These are phyloP conservation scores for Chymomyza amoena DNA, from an alignment of 2,888 invertebrate species.

Conservation along the genomic window DNA sequence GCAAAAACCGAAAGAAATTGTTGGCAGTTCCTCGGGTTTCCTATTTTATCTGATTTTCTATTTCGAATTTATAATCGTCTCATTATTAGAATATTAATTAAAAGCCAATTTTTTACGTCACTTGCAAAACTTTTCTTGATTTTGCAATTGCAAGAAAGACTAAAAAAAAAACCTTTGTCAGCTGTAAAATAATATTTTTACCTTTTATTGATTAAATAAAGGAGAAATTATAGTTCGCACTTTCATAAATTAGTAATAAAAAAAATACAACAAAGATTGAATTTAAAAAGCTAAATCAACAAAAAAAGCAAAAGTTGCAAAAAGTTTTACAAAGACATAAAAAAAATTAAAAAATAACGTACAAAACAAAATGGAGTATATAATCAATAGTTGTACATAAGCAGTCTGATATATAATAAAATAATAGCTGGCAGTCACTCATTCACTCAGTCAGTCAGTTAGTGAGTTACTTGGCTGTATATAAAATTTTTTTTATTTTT, in stretches of 20 bases:
- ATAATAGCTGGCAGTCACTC: neutral
- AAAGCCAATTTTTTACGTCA: no score
- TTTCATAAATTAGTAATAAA: neutral
- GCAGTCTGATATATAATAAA: neutral
- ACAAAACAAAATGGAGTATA: neutral
- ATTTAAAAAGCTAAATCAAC: neutral
- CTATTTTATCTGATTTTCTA: no score
- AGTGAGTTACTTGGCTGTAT: conserved; percentile 30
- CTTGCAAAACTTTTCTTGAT: neutral
- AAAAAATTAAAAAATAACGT: neutral
- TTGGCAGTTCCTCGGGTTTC: no score
- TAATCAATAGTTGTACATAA: neutral
- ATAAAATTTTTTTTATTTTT: neutral
- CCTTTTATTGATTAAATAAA: neutral
- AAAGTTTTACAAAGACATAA: neutral
- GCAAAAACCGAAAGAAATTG: no score
- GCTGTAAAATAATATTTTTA: neutral
- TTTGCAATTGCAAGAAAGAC: neutral
- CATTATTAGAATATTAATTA: no score
- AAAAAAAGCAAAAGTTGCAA: neutral
- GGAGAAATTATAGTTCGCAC: neutral
- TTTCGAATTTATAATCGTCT: no score
- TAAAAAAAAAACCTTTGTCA: neutral
- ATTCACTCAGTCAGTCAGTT: conserved; percentile 26
- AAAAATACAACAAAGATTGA: neutral